Evolutionary conservation across 2,888 invertebrate genomes (phyloP), one percentile per base, ranked within the genome.

Genomic region (Parthenolecanium corni): DNA sequence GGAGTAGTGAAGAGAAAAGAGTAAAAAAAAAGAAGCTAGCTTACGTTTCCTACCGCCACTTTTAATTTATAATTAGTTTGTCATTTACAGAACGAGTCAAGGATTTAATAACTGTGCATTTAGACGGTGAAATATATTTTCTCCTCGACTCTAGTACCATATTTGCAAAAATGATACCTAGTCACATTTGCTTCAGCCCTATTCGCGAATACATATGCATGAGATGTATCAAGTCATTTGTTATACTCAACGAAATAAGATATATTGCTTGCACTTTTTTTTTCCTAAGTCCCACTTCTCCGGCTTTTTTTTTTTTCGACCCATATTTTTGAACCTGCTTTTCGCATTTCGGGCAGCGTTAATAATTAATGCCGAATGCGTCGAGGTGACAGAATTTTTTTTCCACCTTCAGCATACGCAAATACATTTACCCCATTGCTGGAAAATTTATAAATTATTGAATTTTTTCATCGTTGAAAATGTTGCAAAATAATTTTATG

Each of bases 41-140:
- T 31, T 31, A 31, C 44, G 42, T 23, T 57, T n/a, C 25, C 44
- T 57, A 57, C 40, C 24, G 24, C 56, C 23, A 57, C 56, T 40
- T 57, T 57, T 46, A 57, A 57, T 57, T 57, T 57, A 57, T 57
- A 57, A 57, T 57, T 57, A 57, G 46, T 57, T 46, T 57, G 56
- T 57, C 56, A 57, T 4, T 11, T 25, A 42, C 56, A 57, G 31
- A 18, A 21, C 23, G 31, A n/a, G 56, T 21, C 18, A 49, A 40
- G 56, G 42, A 57, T 57, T 57, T 57, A 57, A 57, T 57, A 57
- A 57, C 40, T 57, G 46, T 24, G 56, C 56, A 56, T 56, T 56
- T 25, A 56, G 42, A 18, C 52, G 52, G 24, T 52, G 23, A 42
- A 38, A 38, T 36, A 25, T 23, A 24, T 23, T 25, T 44, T 12